These are phyloP conservation scores for Drosophila bifasciata DNA, from an alignment of 1,140 invertebrate species.

Conservation along the genomic window DNA sequence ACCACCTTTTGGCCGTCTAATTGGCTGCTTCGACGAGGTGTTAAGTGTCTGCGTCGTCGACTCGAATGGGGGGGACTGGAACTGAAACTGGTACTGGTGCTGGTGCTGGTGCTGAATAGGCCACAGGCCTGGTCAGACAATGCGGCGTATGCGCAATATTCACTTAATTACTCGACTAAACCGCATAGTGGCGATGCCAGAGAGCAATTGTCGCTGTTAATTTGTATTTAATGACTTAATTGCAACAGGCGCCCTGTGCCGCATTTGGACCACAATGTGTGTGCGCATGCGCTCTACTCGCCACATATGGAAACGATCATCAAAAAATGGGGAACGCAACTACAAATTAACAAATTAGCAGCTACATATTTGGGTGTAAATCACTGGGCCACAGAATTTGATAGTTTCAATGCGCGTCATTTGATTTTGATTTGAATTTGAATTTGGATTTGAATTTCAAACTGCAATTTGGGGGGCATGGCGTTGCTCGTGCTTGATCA, in stretches of 20 bases:
- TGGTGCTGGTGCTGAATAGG: too few species aligned
- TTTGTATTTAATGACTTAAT: constrained; percentile 79
- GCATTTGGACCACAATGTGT: constrained; percentile 18
- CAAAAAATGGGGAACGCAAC: constrained; percentile 28
- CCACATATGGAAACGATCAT: constrained; percentile 13
- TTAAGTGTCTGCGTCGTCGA: too few species aligned
- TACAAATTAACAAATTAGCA: constrained; percentile 58
- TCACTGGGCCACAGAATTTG: constrained; percentile 7
- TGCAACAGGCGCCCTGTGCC: constrained; percentile 45
- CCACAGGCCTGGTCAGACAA: constrained; percentile 33
- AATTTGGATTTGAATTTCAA: constrained; percentile 29
- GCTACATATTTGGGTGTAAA: constrained; percentile 45
- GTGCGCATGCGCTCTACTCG: constrained; percentile 40
- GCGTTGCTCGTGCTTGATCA: constrained; percentile 13
- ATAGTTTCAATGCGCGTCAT: neutral
- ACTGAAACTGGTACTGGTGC: neutral
- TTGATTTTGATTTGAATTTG: constrained; percentile 19
- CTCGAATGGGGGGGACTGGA: too few species aligned
- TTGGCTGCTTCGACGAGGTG: neutral
- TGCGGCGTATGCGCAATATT: constrained; percentile 62
- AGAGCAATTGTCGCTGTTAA: constrained; percentile 55
- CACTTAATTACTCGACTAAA: constrained; percentile 60
- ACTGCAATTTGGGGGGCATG: neutral
- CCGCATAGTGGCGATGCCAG: constrained; percentile 8
- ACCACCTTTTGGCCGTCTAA: constrained; percentile 1